A percentile compares a stretch with the other conserved stretches of the same genome.
Conservation (phyloP, 1,140 invertebrate genomes). For the Drosophila pallidifrons region DNA sequence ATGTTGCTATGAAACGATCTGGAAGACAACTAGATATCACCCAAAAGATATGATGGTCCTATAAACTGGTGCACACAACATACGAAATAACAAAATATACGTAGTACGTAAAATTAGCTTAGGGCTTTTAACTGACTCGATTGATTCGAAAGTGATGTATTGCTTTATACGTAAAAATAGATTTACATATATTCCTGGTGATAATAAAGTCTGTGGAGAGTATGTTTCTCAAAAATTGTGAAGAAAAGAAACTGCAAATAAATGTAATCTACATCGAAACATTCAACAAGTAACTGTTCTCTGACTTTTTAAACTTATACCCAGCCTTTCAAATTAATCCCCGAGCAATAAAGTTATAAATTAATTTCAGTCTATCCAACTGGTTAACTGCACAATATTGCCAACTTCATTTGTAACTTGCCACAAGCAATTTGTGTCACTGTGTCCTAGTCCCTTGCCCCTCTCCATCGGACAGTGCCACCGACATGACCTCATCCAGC, state of each 20-base stretch:
- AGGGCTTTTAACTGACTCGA: constrained; percentile 23
- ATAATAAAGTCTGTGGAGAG: constrained; percentile 32
- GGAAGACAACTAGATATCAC: constrained; percentile 20
- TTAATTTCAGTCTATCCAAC: constrained; percentile 25
- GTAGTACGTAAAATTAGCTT: constrained; percentile 19
- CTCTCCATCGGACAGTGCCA: background rate
- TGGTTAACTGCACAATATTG: constrained; percentile 34
- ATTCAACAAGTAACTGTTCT: background rate
- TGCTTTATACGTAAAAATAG: constrained; percentile 14
- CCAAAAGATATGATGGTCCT: constrained; percentile 11
- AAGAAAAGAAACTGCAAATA: background rate
- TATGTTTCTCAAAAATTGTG: background rate
- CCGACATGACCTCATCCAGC: background rate
- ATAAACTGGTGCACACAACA: constrained; percentile 39
- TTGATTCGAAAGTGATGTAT: constrained; percentile 37
- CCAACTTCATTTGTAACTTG: constrained; percentile 41
- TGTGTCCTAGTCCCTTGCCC: constrained; percentile 2
- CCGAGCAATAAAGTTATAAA: constrained; percentile 28
- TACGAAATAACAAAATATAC: constrained; percentile 38
- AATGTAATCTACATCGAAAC: background rate
- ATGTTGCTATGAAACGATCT: background rate
- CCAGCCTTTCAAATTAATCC: background rate
- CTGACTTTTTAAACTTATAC: background rate
- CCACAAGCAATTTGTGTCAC: constrained; percentile 42
- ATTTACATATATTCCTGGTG: constrained; percentile 17